A percentile compares a stretch with the other conserved stretches of the same genome.
These are phyloP conservation scores for Salpingus planirostris DNA, from an alignment of 2,888 invertebrate genomes.

Conservation along the genomic window DNA sequence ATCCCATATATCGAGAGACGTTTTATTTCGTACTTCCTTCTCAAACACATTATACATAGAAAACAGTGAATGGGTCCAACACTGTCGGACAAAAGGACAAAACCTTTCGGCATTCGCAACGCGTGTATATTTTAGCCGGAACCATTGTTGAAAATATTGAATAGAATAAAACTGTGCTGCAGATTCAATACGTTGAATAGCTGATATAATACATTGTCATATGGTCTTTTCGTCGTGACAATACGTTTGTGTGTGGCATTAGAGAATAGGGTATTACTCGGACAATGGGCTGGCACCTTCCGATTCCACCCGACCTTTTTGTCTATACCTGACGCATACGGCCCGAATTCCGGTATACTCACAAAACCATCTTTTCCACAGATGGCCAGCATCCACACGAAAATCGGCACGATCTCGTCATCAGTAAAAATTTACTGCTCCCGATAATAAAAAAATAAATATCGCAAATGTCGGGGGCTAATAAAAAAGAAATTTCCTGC, in stretches of 20 bases:
- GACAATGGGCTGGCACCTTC: slow-evolving; percentile 22
- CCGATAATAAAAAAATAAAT: too few relatives aligned
- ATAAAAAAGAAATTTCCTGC: too few relatives aligned
- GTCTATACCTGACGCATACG: slow-evolving; percentile 10
- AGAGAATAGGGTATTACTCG: slow-evolving; percentile 37
- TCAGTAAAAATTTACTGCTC: too few relatives aligned
- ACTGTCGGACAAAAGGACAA: slow-evolving; percentile 38
- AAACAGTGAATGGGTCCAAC: slow-evolving; percentile 39
- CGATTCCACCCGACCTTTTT: slow-evolving; percentile 9
- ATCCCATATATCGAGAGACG: too few relatives aligned
- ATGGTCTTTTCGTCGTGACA: slow-evolving; percentile 41
- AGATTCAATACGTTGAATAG: slow-evolving; percentile 39
- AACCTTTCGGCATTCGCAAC: slow-evolving; percentile 43
- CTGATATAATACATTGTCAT: slow-evolving; percentile 44
- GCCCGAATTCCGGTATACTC: slow-evolving; percentile 9
- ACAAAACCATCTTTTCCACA: too few relatives aligned
- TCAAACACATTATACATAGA: too few relatives aligned
- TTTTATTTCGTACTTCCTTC: slow-evolving; percentile 40
- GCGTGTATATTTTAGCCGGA: slow-evolving; percentile 43
- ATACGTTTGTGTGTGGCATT: slow-evolving; percentile 42
- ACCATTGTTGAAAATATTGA: slow-evolving; percentile 32
- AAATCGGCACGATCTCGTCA: too few relatives aligned
- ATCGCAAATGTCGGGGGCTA: too few relatives aligned
- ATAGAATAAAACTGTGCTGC: slow-evolving; percentile 41
- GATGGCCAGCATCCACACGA: too few relatives aligned